A percentile compares a stretch with the other conserved stretches of the same genome.
Evolutionary conservation across 2,113 vertebrate genomes (phyloP).

Genomic region (Sebastes fasciatus): DNA sequence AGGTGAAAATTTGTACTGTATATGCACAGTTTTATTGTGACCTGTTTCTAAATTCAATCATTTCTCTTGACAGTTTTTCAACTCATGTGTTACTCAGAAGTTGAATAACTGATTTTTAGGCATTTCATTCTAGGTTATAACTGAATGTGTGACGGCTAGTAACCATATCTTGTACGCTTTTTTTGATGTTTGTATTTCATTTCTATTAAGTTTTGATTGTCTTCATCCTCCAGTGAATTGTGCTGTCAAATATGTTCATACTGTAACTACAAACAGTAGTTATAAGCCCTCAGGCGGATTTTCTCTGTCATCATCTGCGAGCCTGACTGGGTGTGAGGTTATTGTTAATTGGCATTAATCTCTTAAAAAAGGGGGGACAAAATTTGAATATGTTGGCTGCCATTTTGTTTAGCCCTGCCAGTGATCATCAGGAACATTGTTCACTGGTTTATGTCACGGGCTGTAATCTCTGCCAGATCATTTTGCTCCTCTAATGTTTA

Average conservation of each 20-base stretch:
- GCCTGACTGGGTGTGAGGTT: not conserved
- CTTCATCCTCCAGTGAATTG: slow-evolving; percentile 5
- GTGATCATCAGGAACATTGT: not conserved
- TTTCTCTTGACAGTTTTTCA: slow-evolving; percentile 52
- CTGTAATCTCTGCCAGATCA: not conserved
- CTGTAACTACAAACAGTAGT: not conserved
- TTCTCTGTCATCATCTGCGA: not conserved
- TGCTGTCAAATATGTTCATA: slow-evolving; percentile 20
- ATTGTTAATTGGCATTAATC: not conserved
- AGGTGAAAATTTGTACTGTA: slow-evolving; percentile 32
- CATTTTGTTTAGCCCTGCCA: not conserved
- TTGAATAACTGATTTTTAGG: slow-evolving; percentile 53
- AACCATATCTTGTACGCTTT: not conserved
- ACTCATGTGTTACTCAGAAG: slow-evolving; percentile 81
- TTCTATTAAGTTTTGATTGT: slow-evolving; percentile 40
- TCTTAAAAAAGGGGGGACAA: not conserved
- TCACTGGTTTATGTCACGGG: slow-evolving; percentile 11
- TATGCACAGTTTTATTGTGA: slow-evolving; percentile 32
- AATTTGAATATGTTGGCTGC: not conserved
- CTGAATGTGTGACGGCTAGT: slow-evolving; percentile 14
- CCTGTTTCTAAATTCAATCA: not conserved
- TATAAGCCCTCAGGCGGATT: not conserved
- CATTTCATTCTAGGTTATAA: slow-evolving; percentile 55
- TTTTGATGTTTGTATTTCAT: slow-evolving; percentile 48
- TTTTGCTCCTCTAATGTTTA: slow-evolving; percentile 29